phyloP scores from a whole-genome alignment of 2,888 invertebrate species.

The Aplocera efformata region DNA sequence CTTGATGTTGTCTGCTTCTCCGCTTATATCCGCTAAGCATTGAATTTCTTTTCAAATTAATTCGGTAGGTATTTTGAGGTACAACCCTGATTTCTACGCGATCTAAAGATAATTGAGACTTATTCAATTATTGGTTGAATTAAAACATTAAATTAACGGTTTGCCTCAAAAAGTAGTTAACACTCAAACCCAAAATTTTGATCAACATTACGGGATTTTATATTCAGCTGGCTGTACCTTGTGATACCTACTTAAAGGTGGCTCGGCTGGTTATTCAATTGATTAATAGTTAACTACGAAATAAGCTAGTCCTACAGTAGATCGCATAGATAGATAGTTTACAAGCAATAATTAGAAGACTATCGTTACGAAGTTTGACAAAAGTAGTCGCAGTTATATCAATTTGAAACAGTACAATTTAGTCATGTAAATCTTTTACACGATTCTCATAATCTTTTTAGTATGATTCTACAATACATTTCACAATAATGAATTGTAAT shows the following conservation, averaged over 20 bases:
- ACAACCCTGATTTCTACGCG: too few relatives aligned
- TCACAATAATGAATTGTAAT: too few relatives aligned
- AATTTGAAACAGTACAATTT: slow-evolving; percentile 19
- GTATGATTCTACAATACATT: too few relatives aligned
- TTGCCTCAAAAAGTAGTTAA: too few relatives aligned
- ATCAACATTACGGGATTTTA: neutral
- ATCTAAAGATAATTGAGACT: too few relatives aligned
- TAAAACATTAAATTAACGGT: too few relatives aligned
- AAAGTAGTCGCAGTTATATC: slow-evolving; percentile 44
- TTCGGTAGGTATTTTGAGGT: too few relatives aligned
- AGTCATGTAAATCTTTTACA: too few relatives aligned
- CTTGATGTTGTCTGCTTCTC: slow-evolving; percentile 49
- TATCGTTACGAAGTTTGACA: slow-evolving; percentile 60
- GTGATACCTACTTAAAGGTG: slow-evolving; percentile 1
- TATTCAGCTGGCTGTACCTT: neutral
- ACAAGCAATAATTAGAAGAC: slow-evolving; percentile 70
- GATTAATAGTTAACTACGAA: slow-evolving; percentile 30
- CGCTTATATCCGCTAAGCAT: slow-evolving; percentile 27
- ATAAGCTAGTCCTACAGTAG: slow-evolving; percentile 42
- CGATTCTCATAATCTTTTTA: too few relatives aligned
- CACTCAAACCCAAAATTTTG: too few relatives aligned
- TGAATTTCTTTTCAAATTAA: too few relatives aligned
- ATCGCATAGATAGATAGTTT: slow-evolving; percentile 61
- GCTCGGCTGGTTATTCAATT: slow-evolving; percentile 35
- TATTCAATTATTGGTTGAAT: too few relatives aligned